These are phyloP conservation scores for zebrafish (Danio rerio) DNA, from an alignment of 2,113 vertebrate species.

Conservation along the genomic window DNA sequence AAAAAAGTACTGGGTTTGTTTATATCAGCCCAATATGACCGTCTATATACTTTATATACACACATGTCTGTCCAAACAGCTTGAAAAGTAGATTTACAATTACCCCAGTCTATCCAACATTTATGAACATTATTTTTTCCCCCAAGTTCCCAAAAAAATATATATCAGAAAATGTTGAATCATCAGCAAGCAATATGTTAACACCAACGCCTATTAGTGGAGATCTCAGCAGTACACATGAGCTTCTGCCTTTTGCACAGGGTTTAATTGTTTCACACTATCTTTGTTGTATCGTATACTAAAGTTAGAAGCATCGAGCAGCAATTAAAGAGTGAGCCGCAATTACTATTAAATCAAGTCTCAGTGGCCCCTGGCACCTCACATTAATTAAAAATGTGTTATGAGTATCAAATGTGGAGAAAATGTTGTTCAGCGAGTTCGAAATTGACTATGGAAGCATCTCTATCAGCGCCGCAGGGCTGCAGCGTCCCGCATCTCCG, in stretches of 20 bases:
- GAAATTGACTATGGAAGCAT: slow-evolving; percentile 7
- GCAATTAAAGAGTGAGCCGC: not conserved
- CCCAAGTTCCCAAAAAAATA: too few relatives aligned
- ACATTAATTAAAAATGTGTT: slow-evolving; percentile 36
- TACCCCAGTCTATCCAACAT: too few relatives aligned
- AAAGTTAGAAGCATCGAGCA: not conserved
- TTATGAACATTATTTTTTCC: too few relatives aligned
- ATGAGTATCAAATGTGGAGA: slow-evolving; percentile 8
- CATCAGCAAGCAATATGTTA: too few relatives aligned
- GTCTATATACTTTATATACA: too few relatives aligned
- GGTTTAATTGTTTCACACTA: not conserved
- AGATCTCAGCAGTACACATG: too few relatives aligned
- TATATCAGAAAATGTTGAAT: too few relatives aligned
- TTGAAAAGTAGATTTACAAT: too few relatives aligned
- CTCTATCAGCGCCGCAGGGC: slow-evolving; percentile 13
- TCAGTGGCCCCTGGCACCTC: slow-evolving; percentile 2
- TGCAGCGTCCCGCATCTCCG: slow-evolving; percentile 13
- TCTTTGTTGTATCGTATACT: not conserved
- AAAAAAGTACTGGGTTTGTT: too few relatives aligned
- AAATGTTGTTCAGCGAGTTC: not conserved
- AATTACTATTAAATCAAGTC: slow-evolving; percentile 3
- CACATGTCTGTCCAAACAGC: too few relatives aligned
- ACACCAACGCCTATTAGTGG: too few relatives aligned
- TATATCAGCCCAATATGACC: too few relatives aligned
- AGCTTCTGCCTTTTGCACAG: not conserved